Percentiles rank a stretch among this genome's conserved stretches.
Evolutionary conservation across 2,113 vertebrate species (phyloP).

Genomic region (Oenanthe oenanthe): DNA sequence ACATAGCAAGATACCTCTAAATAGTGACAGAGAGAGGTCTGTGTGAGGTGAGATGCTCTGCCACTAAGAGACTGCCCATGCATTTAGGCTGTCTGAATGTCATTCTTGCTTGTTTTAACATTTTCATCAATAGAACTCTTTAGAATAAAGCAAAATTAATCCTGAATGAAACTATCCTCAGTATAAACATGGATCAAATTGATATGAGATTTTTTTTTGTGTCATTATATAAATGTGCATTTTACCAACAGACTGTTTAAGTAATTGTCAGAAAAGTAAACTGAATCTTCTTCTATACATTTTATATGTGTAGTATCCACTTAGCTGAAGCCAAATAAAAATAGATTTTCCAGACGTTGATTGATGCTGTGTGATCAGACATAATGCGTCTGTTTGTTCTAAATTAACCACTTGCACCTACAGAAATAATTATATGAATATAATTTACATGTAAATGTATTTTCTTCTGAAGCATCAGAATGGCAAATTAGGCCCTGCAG

Average conservation of each 20-base stretch:
- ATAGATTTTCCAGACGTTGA: constrained; percentile 33
- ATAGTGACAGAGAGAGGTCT: background rate
- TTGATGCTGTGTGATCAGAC: constrained; percentile 53
- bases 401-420: constrained; percentile 72
- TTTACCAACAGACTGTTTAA: background rate
- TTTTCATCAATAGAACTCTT: background rate
- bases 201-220: background rate
- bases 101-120: background rate
- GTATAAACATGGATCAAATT: background rate
- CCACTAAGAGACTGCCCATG: background rate
- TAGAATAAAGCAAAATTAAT: background rate
- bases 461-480: constrained; percentile 71
- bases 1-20: background rate
- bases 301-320: background rate
- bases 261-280: background rate
- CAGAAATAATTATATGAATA: constrained; percentile 84
- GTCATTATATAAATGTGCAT: background rate
- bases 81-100: background rate
- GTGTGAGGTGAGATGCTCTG: background rate
- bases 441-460: constrained; percentile 93
- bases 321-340: constrained; percentile 38
- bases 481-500: constrained; percentile 86
- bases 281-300: background rate
- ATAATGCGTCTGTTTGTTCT: constrained; percentile 36
- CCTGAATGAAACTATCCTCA: background rate